Evolutionary conservation across 2,797 vertebrate species (phyloP).

Genomic region (Podargus strigoides): DNA sequence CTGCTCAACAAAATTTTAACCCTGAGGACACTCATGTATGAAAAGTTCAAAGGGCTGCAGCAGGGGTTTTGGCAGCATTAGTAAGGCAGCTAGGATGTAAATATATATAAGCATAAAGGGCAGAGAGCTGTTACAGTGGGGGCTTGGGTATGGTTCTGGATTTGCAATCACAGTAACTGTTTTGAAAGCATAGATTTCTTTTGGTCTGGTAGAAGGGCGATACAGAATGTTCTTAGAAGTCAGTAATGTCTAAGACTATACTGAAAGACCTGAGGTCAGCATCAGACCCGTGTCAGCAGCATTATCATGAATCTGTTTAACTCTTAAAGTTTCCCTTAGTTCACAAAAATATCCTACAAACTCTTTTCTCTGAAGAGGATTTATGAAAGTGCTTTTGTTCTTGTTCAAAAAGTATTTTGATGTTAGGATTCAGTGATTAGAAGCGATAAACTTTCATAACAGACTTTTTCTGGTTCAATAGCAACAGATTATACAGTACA

Average conservation of each 20-base stretch:
- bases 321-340: background rate
- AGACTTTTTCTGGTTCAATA: slow-evolving; percentile 3
- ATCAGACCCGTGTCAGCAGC: background rate
- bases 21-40: background rate
- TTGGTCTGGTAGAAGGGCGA: background rate
- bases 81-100: background rate
- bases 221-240: background rate
- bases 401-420: background rate
- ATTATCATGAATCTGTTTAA: background rate
- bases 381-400: background rate
- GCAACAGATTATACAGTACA: background rate
- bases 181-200: background rate
- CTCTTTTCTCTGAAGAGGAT: background rate
- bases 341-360: background rate
- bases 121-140: background rate
- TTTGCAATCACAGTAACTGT: background rate
- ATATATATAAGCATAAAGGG: background rate
- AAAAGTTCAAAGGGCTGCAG: background rate
- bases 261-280: background rate
- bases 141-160: background rate
- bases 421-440: background rate
- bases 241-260: background rate
- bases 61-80: background rate
- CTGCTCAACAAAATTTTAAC: background rate
- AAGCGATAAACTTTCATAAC: background rate